These are phyloP conservation scores for Thera britannica DNA, from an alignment of 2,888 invertebrate species.

Conservation along the genomic window DNA sequence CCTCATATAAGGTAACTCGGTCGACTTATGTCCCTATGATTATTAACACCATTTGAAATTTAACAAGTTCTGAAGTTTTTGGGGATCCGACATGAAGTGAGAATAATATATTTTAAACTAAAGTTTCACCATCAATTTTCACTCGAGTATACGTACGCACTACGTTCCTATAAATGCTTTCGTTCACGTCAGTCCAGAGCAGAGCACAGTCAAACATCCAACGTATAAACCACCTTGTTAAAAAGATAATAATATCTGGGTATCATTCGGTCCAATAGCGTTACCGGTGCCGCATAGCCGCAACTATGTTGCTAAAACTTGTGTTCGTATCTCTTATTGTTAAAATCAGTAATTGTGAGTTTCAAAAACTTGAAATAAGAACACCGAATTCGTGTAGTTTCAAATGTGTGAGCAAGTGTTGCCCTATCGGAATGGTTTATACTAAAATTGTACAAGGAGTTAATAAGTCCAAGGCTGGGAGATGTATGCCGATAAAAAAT, in stretches of 20 bases:
- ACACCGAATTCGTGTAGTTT: slow-evolving; percentile 38
- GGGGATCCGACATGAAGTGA: no score
- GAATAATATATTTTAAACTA: no score
- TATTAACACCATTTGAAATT: no score
- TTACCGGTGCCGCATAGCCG: slow-evolving; percentile 9
- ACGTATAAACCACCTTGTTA: background rate
- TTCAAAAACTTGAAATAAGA: slow-evolving; percentile 30
- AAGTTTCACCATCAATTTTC: background rate
- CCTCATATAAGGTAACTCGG: no score
- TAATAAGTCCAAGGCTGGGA: slow-evolving; percentile 19
- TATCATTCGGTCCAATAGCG: slow-evolving; percentile 21
- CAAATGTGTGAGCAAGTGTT: slow-evolving; percentile 60
- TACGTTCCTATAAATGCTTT: background rate
- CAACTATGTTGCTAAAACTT: slow-evolving; percentile 23
- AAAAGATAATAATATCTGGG: slow-evolving; percentile 12
- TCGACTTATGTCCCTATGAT: no score
- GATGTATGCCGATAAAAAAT: slow-evolving; percentile 29
- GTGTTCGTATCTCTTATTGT: slow-evolving; percentile 22
- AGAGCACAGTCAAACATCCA: slow-evolving; percentile 4
- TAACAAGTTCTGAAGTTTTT: no score
- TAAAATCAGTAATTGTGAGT: slow-evolving; percentile 24
- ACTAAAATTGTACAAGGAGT: slow-evolving; percentile 14
- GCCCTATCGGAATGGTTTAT: slow-evolving; percentile 51
- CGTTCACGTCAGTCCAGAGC: background rate
- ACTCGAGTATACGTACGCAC: background rate